Evolutionary conservation across 2,888 invertebrate species (phyloP), one percentile per base, ranked within the genome.

Genomic region (Eilema griseolum): DNA sequence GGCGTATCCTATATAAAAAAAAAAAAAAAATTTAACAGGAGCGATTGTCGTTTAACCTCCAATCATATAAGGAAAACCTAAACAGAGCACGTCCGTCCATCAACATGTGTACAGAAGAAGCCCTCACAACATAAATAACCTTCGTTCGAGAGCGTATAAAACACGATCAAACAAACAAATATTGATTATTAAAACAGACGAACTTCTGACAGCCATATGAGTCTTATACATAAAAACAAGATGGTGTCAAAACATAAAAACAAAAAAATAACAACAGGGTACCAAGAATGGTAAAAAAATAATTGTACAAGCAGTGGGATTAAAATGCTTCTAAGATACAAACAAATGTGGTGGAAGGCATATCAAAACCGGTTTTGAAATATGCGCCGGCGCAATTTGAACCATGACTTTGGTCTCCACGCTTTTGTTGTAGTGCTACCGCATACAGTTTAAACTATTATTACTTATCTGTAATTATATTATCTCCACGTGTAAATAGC

Each of bases 331-430:
- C 14, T 59, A 68, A 78, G 72, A 74, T 76, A 73, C 62, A 67
- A 64, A 81, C 64, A 76, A 70, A 76, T 73, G 70, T 67, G 60
- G 67, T 57, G 62, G 23, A 3, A 20, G 20, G 16, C 62, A 57
- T 66, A 8, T n/a, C 57, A 37, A 76, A 82, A 82, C 82, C 60
- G 79, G 82, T 82, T 80, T 52, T 61, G 20, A 57, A 59, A 20
- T 31, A 37, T 59, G 63, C 63, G 37, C 41, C 69, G 71, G 57
- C 65, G 66, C 72, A 66, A 66, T 66, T 41, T 66, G 74, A 69
- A 70, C 76, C 77, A 60, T 77, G 76, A 77, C 76, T 77, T 77
- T 78, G 69, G 41, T 67, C 37, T 62, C 61, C 61, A 66, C 26
- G 24, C 11, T 28, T 68, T 73, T 80, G 71, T 77, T 74, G 63